Evolutionary conservation across 2,797 vertebrate genomes (phyloP), one percentile per base, ranked within the genome.

Genomic region (Spondyliosoma cantharus): DNA sequence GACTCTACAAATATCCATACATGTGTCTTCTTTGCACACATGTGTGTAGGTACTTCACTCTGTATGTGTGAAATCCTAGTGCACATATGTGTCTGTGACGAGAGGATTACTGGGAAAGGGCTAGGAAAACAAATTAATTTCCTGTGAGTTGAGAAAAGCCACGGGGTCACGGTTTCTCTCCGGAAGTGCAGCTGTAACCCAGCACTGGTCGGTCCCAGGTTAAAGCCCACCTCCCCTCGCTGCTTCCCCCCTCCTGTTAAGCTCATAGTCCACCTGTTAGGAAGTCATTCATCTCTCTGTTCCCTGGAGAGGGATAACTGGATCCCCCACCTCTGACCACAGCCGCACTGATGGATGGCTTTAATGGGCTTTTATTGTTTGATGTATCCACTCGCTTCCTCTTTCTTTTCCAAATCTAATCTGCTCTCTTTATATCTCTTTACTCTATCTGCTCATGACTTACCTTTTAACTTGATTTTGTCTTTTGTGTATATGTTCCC

Each of bases 261-360:
- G 69, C 76, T 82, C 76, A 80, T 66, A 56, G 80, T 84, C 85
- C 92, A 93, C 91, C 93, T 94, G 92, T 90, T 91, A 90, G 84
- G 91, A 93, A 94, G 90, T 91, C 89, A 90, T 93, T 93, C 76
- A 91, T 93, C 88, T 91, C 84, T 50, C 29, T 74, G 76, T 50
- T 87, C 82, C 83, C 82, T 3, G 22, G 78, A 84, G 80, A 80
- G 59, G 72, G 74, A 89, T 81, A 84, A 88, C 86, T 84, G 79
- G 87, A 90, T 85, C 76, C 62, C 85, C 76, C 73, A 71, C 72
- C 77, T 83, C 84, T 73, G 82, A 80, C 84, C 64, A 37, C 66
- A 75, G 85, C 69, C 15, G 11, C 69, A 19, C 82, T 87, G 78
- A 81, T 74, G 75, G 80, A 85, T 64, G 43, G 20, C 75, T 87